Evolutionary conservation across 2,113 vertebrate genomes (phyloP).

Genomic region (Gadus macrocephalus): DNA sequence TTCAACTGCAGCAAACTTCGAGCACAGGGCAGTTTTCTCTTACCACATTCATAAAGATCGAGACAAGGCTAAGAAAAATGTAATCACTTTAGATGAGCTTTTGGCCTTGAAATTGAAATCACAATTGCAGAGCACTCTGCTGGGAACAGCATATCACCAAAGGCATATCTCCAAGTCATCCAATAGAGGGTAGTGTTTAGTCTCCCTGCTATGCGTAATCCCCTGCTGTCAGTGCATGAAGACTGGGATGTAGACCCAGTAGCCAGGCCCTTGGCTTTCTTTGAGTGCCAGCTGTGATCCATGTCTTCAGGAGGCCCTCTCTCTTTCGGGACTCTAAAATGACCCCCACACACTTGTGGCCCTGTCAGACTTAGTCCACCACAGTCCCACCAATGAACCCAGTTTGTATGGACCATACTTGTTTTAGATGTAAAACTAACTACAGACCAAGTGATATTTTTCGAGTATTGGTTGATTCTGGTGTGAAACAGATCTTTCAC

Average conservation of each 20-base stretch:
- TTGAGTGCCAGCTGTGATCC: slow-evolving; percentile 35
- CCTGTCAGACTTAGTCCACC: slow-evolving; percentile 3
- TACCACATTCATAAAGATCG: too few species aligned
- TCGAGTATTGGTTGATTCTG: too few species aligned
- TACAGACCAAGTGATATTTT: too few species aligned
- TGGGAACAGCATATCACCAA: slow-evolving; percentile 16
- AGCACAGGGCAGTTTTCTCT: too few species aligned
- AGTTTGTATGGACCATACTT: too few species aligned
- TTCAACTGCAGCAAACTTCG: too few species aligned
- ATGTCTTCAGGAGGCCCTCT: slow-evolving; percentile 1
- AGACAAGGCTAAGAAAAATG: too few species aligned
- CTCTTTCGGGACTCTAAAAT: slow-evolving; percentile 18
- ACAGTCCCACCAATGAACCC: background rate
- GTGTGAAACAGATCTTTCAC: too few species aligned
- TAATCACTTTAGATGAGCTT: too few species aligned
- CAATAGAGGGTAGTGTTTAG: slow-evolving; percentile 75
- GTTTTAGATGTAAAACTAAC: too few species aligned
- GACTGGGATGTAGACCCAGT: slow-evolving; percentile 34
- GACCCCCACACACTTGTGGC: background rate
- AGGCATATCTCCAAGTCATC: slow-evolving; percentile 50
- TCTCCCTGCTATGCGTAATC: slow-evolving; percentile 48
- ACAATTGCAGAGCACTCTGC: background rate
- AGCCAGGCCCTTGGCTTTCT: slow-evolving; percentile 24
- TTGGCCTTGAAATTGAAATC: background rate
- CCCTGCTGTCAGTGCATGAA: slow-evolving; percentile 13